phyloP scores from a whole-genome alignment of 1,140 invertebrate genomes.

The Drosophila murphyi region DNA sequence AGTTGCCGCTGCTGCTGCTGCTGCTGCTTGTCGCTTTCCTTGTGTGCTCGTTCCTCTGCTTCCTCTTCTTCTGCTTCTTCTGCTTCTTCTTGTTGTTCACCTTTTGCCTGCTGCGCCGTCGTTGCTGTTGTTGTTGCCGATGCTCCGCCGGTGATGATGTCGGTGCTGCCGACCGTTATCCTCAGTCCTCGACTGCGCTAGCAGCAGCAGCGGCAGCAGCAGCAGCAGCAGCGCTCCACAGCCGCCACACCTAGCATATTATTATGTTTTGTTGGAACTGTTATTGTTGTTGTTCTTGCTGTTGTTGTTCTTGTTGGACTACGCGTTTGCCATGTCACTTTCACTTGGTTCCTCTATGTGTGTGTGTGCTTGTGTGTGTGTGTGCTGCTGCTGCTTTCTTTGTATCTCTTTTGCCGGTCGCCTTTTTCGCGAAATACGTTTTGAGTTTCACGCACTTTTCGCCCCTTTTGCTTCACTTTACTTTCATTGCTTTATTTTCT shows the following conservation, averaged over 20 bases:
- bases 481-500: conserved; percentile 1
- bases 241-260: conserved; percentile 51
- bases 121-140: conserved; percentile 15
- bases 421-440: conserved; percentile 37
- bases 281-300: conserved; percentile 22
- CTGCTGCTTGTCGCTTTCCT: conserved; percentile 3
- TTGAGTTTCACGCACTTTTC: conserved; percentile 35
- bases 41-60: conserved; percentile 2
- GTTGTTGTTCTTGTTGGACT: conserved; percentile 16
- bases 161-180: neutral
- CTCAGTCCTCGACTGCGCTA: conserved; percentile 20
- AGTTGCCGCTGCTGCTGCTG: conserved; percentile 19
- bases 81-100: conserved; percentile 10
- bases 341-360: conserved; percentile 10
- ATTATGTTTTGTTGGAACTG: conserved; percentile 32
- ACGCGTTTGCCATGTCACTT: conserved; percentile 34
- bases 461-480: conserved; percentile 6
- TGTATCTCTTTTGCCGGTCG: conserved; percentile 48
- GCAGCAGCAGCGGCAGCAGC: neutral
- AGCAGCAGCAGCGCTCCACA: conserved; percentile 18
- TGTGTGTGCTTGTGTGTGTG: too few relatives aligned
- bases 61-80: neutral
- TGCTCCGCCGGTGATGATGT: neutral
- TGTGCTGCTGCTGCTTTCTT: neutral
- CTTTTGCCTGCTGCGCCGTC: conserved; percentile 7